Evolutionary conservation across 92 coral and sea anemone species (phyloP).

Genomic region (Parazoanthus swiftii): DNA sequence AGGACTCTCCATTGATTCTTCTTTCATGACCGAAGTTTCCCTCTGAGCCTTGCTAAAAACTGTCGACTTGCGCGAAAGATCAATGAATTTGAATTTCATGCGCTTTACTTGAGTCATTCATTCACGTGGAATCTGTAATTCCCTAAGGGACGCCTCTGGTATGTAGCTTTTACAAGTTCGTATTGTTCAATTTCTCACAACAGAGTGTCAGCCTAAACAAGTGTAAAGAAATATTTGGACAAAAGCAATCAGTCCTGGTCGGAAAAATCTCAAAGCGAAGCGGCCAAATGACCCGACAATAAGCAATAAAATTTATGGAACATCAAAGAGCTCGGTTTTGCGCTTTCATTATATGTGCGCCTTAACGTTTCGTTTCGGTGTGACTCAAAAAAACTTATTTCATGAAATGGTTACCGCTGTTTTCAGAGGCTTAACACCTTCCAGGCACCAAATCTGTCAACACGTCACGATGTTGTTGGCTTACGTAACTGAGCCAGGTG

Average conservation of each 20-base stretch:
- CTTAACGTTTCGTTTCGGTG: background rate
- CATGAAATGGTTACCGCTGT: background rate
- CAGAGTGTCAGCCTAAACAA: slow-evolving; percentile 27
- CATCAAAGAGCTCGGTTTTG: background rate
- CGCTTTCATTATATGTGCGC: background rate
- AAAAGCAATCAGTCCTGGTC: slow-evolving; percentile 32
- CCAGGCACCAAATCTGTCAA: slow-evolving; percentile 19
- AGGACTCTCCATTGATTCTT: slow-evolving; percentile 54
- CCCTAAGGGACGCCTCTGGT: slow-evolving; percentile 54
- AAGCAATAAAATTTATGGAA: slow-evolving; percentile 10
- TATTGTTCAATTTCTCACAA: slow-evolving; percentile 65
- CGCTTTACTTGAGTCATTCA: slow-evolving; percentile 23
- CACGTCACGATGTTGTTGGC: background rate
- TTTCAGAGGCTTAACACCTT: background rate
- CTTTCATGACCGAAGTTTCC: slow-evolving; percentile 52
- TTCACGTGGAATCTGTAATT: slow-evolving; percentile 58
- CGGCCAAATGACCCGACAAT: slow-evolving; percentile 28
- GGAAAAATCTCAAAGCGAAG: slow-evolving; percentile 38
- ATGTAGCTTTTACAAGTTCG: slow-evolving; percentile 55
- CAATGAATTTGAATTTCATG: slow-evolving; percentile 36
- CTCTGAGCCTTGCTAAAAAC: background rate
- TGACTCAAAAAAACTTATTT: background rate
- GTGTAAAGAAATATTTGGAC: slow-evolving; percentile 28
- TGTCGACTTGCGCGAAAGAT: slow-evolving; percentile 8
- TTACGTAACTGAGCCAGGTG: background rate